Evolutionary conservation across 1,140 invertebrate species (phyloP).

Genomic region (Brachionus asplanchnoidis): DNA sequence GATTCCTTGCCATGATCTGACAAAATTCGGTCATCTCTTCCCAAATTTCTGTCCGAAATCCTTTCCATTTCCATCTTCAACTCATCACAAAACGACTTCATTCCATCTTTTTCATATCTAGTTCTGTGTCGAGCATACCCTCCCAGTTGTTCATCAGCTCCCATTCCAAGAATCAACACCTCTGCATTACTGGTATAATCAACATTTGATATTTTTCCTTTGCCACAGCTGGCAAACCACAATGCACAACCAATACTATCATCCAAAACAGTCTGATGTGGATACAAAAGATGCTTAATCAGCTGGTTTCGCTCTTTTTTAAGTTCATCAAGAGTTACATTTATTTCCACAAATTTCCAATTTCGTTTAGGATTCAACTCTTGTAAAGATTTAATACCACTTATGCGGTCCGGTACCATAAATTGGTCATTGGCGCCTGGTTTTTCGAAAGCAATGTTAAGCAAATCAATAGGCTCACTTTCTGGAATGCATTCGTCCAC

Average conservation of each 20-base stretch:
- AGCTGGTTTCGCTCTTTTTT: slow-evolving; percentile 56
- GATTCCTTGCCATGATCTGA: slow-evolving; percentile 60
- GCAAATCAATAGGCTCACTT: slow-evolving; percentile 76
- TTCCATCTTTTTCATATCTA: slow-evolving; percentile 60
- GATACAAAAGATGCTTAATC: slow-evolving; percentile 72
- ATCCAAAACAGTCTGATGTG: slow-evolving; percentile 75
- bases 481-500: slow-evolving; percentile 67
- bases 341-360: slow-evolving; percentile 70
- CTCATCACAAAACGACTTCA: slow-evolving; percentile 66
- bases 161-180: slow-evolving; percentile 79
- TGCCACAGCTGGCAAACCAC: slow-evolving; percentile 83
- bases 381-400: slow-evolving; percentile 66
- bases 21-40: slow-evolving; percentile 77
- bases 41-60: slow-evolving; percentile 84
- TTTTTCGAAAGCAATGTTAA: slow-evolving; percentile 88
- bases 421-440: slow-evolving; percentile 30
- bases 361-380: slow-evolving; percentile 71
- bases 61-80: slow-evolving; percentile 71
- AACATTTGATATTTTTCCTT: slow-evolving; percentile 54
- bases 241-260: slow-evolving; percentile 85
- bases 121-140: slow-evolving; percentile 83
- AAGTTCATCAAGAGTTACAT: slow-evolving; percentile 70
- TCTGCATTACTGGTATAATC: slow-evolving; percentile 38
- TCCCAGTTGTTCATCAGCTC: slow-evolving; percentile 91
- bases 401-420: slow-evolving; percentile 53